phyloP scores from a whole-genome alignment of 2,888 invertebrate genomes.

The Zele albiditarsus region DNA sequence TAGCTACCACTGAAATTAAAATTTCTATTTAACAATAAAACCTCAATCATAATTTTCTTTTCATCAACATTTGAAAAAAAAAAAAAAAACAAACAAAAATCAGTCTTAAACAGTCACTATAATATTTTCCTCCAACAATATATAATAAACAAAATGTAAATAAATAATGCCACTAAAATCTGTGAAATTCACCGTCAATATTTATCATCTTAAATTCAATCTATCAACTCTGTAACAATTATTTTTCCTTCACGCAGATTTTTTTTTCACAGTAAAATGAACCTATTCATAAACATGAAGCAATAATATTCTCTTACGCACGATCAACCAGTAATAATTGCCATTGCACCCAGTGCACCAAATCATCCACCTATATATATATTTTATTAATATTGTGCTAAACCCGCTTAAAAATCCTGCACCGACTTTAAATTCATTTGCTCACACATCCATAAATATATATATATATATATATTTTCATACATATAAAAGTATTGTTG shows the following conservation, averaged over 20 bases:
- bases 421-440: constrained; percentile 71
- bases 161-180: too few relatives aligned
- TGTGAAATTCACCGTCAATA: background rate
- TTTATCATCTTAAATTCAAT: background rate
- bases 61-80: too few relatives aligned
- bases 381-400: constrained; percentile 14
- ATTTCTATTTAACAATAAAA: too few relatives aligned
- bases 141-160: too few relatives aligned
- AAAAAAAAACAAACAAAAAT: too few relatives aligned
- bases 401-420: constrained; percentile 7
- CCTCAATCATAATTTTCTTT: too few relatives aligned
- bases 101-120: too few relatives aligned
- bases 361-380: background rate
- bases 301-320: constrained; percentile 67
- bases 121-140: too few relatives aligned
- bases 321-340: constrained; percentile 71
- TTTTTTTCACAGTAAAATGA: constrained; percentile 44
- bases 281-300: constrained; percentile 56
- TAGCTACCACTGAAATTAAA: too few relatives aligned
- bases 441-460: constrained; percentile 53
- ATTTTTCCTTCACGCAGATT: background rate
- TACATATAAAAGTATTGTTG: constrained; percentile 31
- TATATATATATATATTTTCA: background rate
- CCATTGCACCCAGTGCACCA: constrained; percentile 49
- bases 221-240: background rate